Conservation (phyloP, 2,113 vertebrate genomes). For the Bubo scandiacus region DNA sequence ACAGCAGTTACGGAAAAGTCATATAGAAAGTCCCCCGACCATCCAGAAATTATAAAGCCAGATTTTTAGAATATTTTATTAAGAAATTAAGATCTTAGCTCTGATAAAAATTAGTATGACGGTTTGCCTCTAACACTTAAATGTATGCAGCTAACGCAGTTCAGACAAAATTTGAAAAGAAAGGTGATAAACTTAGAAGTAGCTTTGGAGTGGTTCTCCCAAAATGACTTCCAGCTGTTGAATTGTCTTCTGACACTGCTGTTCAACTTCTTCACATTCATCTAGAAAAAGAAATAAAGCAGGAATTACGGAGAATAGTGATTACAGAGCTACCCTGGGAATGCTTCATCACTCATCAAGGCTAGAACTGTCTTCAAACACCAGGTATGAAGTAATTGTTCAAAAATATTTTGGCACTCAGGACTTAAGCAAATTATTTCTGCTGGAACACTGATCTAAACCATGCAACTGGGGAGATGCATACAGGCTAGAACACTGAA, state of each 20-base stretch:
- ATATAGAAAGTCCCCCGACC: background rate
- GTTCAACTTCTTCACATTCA: constrained; percentile 95
- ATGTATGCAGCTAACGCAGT: background rate
- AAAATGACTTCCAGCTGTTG: constrained; percentile 89
- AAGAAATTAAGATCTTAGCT: constrained; percentile 25
- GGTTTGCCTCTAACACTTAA: background rate
- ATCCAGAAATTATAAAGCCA: background rate
- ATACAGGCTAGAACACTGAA: background rate
- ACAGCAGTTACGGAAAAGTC: background rate
- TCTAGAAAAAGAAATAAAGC: constrained; percentile 72
- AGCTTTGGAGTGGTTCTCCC: constrained; percentile 93
- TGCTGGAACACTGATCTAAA: background rate
- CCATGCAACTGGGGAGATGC: background rate
- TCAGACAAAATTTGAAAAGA: background rate
- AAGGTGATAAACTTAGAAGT: constrained; percentile 79
- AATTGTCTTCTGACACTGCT: constrained; percentile 90
- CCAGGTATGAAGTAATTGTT: background rate
- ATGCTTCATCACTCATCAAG: background rate
- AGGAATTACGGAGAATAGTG: background rate
- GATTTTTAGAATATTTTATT: constrained; percentile 38
- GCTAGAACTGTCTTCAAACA: background rate
- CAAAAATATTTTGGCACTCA: background rate
- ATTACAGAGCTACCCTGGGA: background rate
- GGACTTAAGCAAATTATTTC: background rate
- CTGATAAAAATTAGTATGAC: constrained; percentile 2